phyloP scores from a whole-genome alignment of 1,140 invertebrate genomes.

The Oppia nitens region DNA sequence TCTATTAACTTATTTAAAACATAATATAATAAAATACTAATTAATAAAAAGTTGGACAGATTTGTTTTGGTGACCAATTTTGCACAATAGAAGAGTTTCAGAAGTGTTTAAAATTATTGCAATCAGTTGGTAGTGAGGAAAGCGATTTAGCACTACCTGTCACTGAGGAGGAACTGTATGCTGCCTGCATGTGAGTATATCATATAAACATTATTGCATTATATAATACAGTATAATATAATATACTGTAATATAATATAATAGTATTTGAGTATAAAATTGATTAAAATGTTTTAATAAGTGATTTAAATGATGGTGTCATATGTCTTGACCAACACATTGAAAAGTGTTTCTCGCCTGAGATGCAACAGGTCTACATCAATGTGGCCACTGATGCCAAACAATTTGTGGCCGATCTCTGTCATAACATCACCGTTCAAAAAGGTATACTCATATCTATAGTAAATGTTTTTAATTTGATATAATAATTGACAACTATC shows the following conservation, averaged over 20 bases:
- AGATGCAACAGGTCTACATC: slow-evolving; percentile 18
- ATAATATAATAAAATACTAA: too few species aligned
- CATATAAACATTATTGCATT: background rate
- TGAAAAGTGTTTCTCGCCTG: slow-evolving; percentile 15
- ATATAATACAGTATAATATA: too few species aligned
- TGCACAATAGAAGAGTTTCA: background rate
- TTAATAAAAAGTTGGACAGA: too few species aligned
- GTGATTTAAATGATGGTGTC: slow-evolving; percentile 16
- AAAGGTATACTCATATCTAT: too few species aligned
- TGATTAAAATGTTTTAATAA: background rate
- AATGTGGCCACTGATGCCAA: slow-evolving; percentile 18
- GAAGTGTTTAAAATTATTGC: background rate
- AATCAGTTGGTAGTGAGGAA: background rate
- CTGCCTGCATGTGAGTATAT: background rate
- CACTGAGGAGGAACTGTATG: background rate
- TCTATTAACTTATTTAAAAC: too few species aligned
- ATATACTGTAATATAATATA: too few species aligned
- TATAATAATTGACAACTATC: too few species aligned
- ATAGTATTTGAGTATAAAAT: background rate
- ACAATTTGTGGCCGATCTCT: slow-evolving; percentile 16
- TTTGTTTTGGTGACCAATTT: too few species aligned
- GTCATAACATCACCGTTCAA: slow-evolving; percentile 6
- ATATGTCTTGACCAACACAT: slow-evolving; percentile 17
- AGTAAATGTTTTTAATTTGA: too few species aligned
- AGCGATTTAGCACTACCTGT: background rate